Conservation (phyloP, 2,113 vertebrate species). For the Neoarius graeffei region DNA sequence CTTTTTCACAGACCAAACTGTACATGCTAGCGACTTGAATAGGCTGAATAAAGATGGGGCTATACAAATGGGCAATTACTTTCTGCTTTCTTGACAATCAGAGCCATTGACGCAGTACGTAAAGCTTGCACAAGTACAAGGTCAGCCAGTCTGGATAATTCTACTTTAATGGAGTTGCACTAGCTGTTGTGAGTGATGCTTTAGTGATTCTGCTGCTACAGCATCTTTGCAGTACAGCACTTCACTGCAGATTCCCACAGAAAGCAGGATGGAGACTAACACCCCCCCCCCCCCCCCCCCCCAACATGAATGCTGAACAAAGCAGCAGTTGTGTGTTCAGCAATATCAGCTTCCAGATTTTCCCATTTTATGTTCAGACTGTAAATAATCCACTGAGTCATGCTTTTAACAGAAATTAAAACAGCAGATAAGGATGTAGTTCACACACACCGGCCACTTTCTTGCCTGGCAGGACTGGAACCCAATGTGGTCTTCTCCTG, state of each 20-base stretch:
- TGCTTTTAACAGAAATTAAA: not conserved
- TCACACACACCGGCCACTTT: not conserved
- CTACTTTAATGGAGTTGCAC: not conserved
- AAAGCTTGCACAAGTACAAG: not conserved
- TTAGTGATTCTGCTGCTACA: conserved; percentile 11
- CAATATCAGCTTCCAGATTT: not conserved
- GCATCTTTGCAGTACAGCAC: conserved; percentile 21
- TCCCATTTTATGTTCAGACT: not conserved
- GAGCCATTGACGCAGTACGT: not conserved
- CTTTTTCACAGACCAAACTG: not conserved
- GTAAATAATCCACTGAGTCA: not conserved
- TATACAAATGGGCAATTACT: not conserved
- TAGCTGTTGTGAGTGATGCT: not conserved
- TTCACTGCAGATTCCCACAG: conserved; percentile 14
- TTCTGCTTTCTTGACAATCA: not conserved
- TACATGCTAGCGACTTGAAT: not conserved
- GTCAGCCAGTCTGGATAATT: not conserved
- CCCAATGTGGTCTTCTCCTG: too few relatives aligned
- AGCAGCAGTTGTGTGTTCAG: conserved; percentile 14
- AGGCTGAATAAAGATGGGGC: not conserved
- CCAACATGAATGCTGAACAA: not conserved
- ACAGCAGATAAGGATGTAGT: not conserved
- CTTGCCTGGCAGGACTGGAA: too few relatives aligned
- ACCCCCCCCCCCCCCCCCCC: too few relatives aligned
- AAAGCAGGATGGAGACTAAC: not conserved